Conservation (phyloP, 2,797 vertebrate genomes). For the Eulemur rubriventer region DNA sequence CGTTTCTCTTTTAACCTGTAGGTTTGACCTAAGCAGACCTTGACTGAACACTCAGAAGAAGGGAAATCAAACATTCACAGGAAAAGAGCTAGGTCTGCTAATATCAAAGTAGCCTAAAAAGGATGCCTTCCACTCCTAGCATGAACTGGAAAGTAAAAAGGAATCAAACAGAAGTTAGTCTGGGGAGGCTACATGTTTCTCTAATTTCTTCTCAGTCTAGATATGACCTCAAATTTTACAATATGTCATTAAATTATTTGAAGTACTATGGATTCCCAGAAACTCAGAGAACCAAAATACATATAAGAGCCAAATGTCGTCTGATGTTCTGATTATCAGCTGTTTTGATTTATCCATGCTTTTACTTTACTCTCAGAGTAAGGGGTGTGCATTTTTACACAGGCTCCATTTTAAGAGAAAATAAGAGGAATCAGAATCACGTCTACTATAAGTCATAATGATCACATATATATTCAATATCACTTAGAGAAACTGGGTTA, state of each 20-base stretch:
- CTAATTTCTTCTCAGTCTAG: slow-evolving; percentile 28
- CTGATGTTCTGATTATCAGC: neutral
- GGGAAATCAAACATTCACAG: slow-evolving; percentile 29
- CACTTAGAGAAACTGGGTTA: slow-evolving; percentile 15
- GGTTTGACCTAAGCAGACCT: slow-evolving; percentile 11
- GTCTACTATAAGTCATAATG: neutral
- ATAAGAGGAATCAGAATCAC: neutral
- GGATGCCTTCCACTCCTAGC: neutral
- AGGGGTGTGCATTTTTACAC: neutral
- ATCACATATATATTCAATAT: neutral
- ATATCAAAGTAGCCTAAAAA: neutral
- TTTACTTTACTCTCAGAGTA: neutral
- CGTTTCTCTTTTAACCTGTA: slow-evolving; percentile 28
- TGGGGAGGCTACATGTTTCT: neutral
- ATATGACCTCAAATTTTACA: slow-evolving; percentile 25
- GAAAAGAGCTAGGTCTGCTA: neutral
- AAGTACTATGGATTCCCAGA: slow-evolving; percentile 1
- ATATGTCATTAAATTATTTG: slow-evolving; percentile 35
- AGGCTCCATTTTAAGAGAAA: slow-evolving; percentile 41
- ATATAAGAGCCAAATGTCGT: neutral
- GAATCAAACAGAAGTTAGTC: neutral
- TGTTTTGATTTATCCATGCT: neutral
- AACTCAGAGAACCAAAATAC: neutral
- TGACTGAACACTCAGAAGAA: slow-evolving; percentile 16
- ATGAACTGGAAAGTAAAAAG: slow-evolving; percentile 15